These are phyloP conservation scores for Myotis myotis DNA, from an alignment of 2,797 vertebrate species.

Conservation along the genomic window DNA sequence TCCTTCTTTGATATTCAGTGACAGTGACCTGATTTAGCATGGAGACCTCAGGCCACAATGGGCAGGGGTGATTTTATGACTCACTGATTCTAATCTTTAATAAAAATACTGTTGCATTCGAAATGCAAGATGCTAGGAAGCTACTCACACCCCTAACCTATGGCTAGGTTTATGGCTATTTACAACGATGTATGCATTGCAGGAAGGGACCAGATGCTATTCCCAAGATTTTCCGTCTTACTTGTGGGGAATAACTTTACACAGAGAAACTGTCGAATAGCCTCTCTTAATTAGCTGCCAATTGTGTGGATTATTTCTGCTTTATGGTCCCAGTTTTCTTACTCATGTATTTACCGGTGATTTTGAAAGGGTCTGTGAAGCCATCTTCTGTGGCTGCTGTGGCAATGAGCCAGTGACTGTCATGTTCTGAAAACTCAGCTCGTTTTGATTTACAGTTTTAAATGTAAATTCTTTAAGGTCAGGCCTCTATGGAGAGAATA, in stretches of 20 bases:
- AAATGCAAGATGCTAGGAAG: neutral
- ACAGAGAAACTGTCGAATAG: slow-evolving; percentile 24
- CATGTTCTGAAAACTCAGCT: slow-evolving; percentile 74
- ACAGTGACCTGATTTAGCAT: neutral
- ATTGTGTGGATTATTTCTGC: slow-evolving; percentile 61
- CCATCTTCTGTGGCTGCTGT: slow-evolving; percentile 74
- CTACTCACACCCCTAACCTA: neutral
- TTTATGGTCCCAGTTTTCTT: slow-evolving; percentile 64
- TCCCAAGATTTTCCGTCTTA: neutral
- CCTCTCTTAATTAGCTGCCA: slow-evolving; percentile 66
- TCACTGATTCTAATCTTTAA: neutral
- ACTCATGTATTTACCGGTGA: slow-evolving; percentile 79
- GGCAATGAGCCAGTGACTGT: slow-evolving; percentile 70
- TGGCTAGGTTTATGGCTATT: neutral
- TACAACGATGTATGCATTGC: neutral
- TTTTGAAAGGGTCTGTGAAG: slow-evolving; percentile 77
- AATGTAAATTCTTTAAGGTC: slow-evolving; percentile 86
- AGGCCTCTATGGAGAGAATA: slow-evolving; percentile 81
- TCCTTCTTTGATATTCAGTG: slow-evolving; percentile 26
- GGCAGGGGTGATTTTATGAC: slow-evolving; percentile 39
- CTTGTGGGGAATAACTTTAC: neutral
- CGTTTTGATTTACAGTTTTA: slow-evolving; percentile 84
- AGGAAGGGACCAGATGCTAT: neutral
- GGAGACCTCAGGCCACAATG: neutral
- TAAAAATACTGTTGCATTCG: neutral